Conservation (phyloP, 1,140 invertebrate species). For the Saccostrea glomerata region DNA sequence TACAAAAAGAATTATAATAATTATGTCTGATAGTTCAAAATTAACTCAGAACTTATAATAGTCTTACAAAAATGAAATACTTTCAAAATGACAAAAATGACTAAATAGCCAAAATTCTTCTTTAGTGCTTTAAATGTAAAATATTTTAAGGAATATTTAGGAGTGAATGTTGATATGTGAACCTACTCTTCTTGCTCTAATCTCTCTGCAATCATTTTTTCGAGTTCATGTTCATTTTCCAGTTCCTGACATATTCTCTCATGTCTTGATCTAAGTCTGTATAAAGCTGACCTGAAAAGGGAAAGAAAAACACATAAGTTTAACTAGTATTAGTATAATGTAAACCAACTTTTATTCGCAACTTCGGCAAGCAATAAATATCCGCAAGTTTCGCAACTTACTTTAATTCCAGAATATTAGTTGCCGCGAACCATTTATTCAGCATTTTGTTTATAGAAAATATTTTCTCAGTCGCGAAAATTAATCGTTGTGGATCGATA, state of each 20-base stretch:
- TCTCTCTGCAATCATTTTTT: conserved; percentile 70
- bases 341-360: too few relatives aligned
- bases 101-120: not conserved
- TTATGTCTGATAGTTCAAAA: not conserved
- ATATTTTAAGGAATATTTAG: not conserved
- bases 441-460: too few relatives aligned
- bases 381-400: too few relatives aligned
- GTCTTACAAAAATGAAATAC: not conserved
- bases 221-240: conserved; percentile 72
- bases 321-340: too few relatives aligned
- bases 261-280: conserved; percentile 72
- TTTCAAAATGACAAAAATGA: too few relatives aligned
- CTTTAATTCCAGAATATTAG: too few relatives aligned
- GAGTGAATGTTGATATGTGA: not conserved
- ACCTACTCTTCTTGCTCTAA: conserved; percentile 76
- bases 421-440: too few relatives aligned
- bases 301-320: not conserved
- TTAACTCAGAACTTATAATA: not conserved
- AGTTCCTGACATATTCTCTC: conserved; percentile 72
- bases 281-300: conserved; percentile 70
- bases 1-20: not conserved
- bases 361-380: too few relatives aligned
- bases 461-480: too few relatives aligned
- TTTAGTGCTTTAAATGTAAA: not conserved
- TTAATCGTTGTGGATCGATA: too few relatives aligned